Evolutionary conservation across 2,113 vertebrate species (phyloP), one percentile per base, ranked within the genome.

Genomic region (Corythornis vintsioides): DNA sequence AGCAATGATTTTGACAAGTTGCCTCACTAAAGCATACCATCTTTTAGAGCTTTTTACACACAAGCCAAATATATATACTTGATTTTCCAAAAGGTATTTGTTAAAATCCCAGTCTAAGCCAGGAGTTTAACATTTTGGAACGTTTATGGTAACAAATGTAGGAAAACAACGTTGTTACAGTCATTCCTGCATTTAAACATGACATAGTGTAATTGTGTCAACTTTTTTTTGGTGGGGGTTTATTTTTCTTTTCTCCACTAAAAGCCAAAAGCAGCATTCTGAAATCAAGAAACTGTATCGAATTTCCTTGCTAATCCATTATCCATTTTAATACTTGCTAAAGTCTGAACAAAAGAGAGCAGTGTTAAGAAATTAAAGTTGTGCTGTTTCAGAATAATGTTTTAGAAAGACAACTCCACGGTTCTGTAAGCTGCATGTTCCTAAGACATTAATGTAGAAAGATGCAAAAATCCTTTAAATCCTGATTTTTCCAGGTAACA

Each of bases 21-120:
- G 26, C 28, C 42, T 71, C 52, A 69, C 72, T 75, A 83, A 11
- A 57, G 45, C 31, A 64, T 35, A 91, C 47, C 1, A 1, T 33
- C 66, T 92, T 86, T 65, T 55, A 92, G 16, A 66, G 94, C 67
- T 71, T 94, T 56, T 35, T 26, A 79, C 1, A 15, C 4, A 3
- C 13, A 53, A 92, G 96, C 97, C 97, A 98, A 97, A 97, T 48
- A 94, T 86, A 96, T 97, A 97, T 89, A 97, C 71, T 74, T 63
- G 2, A 28, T 43, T 72, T 96, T 96, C 95, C 94, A 95, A 93
- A 97, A 96, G 67, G 70, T 86, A 79, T 71, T 93, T 74, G n/a
- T 88, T 91, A 91, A 80, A 95, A 86, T 90, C 84, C 59, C 73
- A 88, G 95, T 92, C 92, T 93, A 89, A 95, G 79, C 29, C 85